These are phyloP conservation scores for Calliopum simillimum DNA, from an alignment of 2,888 invertebrate genomes.

Conservation along the genomic window DNA sequence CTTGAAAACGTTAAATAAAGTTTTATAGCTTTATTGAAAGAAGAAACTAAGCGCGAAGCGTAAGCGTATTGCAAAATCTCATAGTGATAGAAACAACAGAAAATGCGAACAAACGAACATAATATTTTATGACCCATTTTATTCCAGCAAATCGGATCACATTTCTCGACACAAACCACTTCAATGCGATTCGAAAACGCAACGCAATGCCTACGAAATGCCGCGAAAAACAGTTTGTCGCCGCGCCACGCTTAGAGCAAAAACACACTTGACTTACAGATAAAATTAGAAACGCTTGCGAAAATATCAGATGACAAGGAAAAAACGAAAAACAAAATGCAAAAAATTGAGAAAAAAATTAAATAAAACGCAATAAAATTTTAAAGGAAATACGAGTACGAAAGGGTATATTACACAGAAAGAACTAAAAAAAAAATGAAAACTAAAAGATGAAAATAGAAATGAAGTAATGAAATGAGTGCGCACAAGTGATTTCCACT, in stretches of 20 bases:
- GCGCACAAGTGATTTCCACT: slow-evolving; percentile 11
- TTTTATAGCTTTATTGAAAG: no score
- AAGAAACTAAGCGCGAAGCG: neutral
- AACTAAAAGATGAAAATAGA: neutral
- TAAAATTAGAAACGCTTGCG: neutral
- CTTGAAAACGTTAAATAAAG: no score
- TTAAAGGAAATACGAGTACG: neutral
- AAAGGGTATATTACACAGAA: neutral
- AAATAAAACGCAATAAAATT: neutral
- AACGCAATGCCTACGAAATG: neutral
- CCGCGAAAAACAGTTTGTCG: neutral
- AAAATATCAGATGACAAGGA: neutral
- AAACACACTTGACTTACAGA: neutral
- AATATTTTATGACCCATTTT: slow-evolving; percentile 12
- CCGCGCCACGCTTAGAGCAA: no score
- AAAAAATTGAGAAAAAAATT: slow-evolving; percentile 1
- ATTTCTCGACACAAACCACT: neutral
- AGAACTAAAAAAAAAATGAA: neutral
- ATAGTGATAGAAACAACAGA: neutral
- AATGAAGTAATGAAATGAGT: neutral
- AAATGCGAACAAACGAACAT: neutral
- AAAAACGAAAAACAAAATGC: neutral
- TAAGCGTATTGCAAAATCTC: neutral
- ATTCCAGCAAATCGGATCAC: neutral
- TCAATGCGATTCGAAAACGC: neutral